Base-by-base conservation (phyloP, 1,140 invertebrate genomes). In the Grapholita molesta region DNA sequence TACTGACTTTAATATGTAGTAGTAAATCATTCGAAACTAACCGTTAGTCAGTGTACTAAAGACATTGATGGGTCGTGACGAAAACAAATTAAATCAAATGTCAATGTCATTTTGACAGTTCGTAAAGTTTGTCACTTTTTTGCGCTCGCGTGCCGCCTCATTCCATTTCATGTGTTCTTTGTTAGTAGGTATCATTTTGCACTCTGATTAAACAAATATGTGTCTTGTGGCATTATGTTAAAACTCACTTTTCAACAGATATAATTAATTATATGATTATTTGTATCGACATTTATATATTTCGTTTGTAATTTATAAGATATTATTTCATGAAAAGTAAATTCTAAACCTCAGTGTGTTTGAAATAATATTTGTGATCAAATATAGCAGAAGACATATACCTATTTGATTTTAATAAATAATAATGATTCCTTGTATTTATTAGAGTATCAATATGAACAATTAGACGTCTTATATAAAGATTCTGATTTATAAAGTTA, bases 151-250 rank as follows among this genome's bases (percentile, higher is more conserved):
- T n/a, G 38, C 73, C 72, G 48, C 73, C 75, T 79, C 79, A 81
- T 81, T 81, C 79, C 79, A 81, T 79, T 64, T 28, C 57, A 76
- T 79, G 77, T 81, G 79, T 81, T 79, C 72, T 79, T 71, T 75
- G 66, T 42, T 77, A 52, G 73, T 71, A 68, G 68, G 55, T n/a
- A n/a, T n/a, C n/a, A n/a, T n/a, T 66, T 57, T 38, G n/a, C n/a
- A 33, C 66, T 12, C 35, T n/a, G n/a, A n/a, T 15, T 38, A 5
- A 15, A 38, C 4, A n/a, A 38, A 15, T 38, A 38, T 38, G n/a
- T 11, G 35, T 15, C n/a, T 15, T 38, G 0, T 15, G 12, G n/a
- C n/a, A 42, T 42, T 42, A 15, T 15, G 11, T n/a, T 35, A 12
- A 35, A 18, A 18, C 38, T 15, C 15, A 42, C 12, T 42, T 42